Evolutionary conservation across 2,797 vertebrate genomes (phyloP).

Genomic region (Etheostoma perlongum): DNA sequence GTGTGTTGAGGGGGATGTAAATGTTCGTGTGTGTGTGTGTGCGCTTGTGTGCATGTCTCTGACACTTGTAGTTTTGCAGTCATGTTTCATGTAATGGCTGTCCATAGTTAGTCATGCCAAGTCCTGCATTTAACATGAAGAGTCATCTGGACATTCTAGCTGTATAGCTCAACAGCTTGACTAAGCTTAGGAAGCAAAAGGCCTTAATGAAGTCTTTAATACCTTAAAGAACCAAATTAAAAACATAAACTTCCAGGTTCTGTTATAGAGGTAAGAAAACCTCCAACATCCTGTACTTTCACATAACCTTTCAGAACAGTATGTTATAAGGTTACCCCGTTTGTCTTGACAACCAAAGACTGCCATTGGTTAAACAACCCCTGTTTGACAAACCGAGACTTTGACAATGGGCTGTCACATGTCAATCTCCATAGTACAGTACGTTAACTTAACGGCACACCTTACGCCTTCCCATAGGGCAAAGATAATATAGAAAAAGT

Average conservation of each 20-base stretch:
- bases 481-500: background rate
- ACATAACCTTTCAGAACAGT: background rate
- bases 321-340: background rate
- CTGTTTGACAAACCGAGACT: background rate
- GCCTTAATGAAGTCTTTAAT: background rate
- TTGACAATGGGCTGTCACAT: background rate
- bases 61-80: conserved; percentile 39
- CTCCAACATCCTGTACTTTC: background rate
- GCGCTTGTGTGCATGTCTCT: conserved; percentile 37
- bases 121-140: conserved; percentile 1
- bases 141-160: conserved; percentile 1
- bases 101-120: conserved; percentile 23
- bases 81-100: conserved; percentile 32
- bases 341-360: background rate
- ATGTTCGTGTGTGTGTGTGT: background rate
- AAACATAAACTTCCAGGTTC: background rate
- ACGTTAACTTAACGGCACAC: background rate
- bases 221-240: background rate
- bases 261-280: background rate
- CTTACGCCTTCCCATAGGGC: background rate
- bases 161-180: background rate
- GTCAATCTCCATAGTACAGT: background rate
- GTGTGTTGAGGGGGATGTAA: conserved; percentile 34
- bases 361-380: background rate
- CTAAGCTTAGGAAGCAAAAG: background rate